These are phyloP conservation scores for Periophthalmus modestus DNA, from an alignment of 2,113 vertebrate genomes.

Conservation along the genomic window DNA sequence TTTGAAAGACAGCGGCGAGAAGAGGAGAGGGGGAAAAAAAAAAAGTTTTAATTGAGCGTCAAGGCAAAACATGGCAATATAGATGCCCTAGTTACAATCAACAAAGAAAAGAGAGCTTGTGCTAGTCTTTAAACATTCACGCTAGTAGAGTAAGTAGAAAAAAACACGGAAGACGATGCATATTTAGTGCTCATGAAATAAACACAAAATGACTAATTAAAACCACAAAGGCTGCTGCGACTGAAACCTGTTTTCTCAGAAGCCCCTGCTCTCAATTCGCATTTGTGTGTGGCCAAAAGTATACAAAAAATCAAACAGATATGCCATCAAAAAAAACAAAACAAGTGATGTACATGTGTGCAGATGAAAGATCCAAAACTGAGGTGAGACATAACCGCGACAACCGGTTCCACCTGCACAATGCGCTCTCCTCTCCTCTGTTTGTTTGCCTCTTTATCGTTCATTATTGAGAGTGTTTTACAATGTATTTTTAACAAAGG, in stretches of 20 bases:
- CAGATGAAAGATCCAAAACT: slow-evolving; percentile 65
- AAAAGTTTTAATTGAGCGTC: slow-evolving; percentile 81
- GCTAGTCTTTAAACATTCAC: slow-evolving; percentile 63
- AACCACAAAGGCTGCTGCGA: slow-evolving; percentile 70
- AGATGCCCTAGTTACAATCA: slow-evolving; percentile 85
- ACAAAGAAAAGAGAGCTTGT: slow-evolving; percentile 71
- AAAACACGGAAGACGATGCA: slow-evolving; percentile 66
- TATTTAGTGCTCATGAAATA: slow-evolving; percentile 74
- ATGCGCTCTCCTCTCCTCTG: slow-evolving; percentile 21
- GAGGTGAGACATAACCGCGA: slow-evolving; percentile 64
- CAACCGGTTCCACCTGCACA: slow-evolving; percentile 63
- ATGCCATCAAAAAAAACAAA: slow-evolving; percentile 29
- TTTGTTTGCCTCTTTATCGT: slow-evolving; percentile 49
- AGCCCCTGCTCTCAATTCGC: slow-evolving; percentile 55
- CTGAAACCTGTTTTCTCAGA: slow-evolving; percentile 74
- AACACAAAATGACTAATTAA: slow-evolving; percentile 78
- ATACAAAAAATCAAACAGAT: slow-evolving; percentile 51
- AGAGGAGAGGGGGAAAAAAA: slow-evolving; percentile 37
- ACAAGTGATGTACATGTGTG: slow-evolving; percentile 51
- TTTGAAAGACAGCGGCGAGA: slow-evolving; percentile 84
- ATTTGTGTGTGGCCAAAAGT: slow-evolving; percentile 53
- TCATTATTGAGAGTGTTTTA: slow-evolving; percentile 46
- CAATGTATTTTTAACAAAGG: slow-evolving; percentile 50
- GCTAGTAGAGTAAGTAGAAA: slow-evolving; percentile 48
- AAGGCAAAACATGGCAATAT: slow-evolving; percentile 78